phyloP scores from a whole-genome alignment of 2,888 invertebrate genomes.

The Sphecodes monilicornis region DNA sequence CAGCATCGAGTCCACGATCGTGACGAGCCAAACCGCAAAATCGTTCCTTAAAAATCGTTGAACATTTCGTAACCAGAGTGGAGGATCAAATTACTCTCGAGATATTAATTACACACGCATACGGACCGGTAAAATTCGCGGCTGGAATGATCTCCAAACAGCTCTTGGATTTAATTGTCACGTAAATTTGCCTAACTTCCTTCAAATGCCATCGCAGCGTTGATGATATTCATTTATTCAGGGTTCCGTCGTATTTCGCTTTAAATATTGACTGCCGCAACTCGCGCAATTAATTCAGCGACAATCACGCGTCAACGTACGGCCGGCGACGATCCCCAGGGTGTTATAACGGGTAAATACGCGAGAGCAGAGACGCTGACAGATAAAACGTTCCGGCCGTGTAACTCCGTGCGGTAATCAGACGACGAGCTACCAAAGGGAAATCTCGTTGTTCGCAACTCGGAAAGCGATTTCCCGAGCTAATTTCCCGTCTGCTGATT shows the following conservation, averaged over 20 bases:
- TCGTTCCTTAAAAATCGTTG: background rate
- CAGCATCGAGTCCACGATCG: too few relatives aligned
- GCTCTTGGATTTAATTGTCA: slow-evolving; percentile 28
- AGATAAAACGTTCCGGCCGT: slow-evolving; percentile 35
- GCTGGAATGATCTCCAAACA: background rate
- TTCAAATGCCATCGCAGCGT: background rate
- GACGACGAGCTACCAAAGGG: slow-evolving; percentile 18
- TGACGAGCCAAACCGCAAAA: background rate
- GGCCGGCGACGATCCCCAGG: slow-evolving; percentile 10
- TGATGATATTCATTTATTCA: slow-evolving; percentile 28
- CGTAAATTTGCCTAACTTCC: slow-evolving; percentile 30
- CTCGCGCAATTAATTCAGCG: slow-evolving; percentile 37
- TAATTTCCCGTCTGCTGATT: slow-evolving; percentile 56
- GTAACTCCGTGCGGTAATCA: slow-evolving; percentile 25
- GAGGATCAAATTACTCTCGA: background rate
- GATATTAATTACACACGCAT: background rate
- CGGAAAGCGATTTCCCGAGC: slow-evolving; percentile 52
- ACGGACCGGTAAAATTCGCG: background rate
- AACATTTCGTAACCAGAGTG: background rate
- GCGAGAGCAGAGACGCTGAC: background rate
- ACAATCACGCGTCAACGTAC: slow-evolving; percentile 20
- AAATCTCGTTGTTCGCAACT: slow-evolving; percentile 41
- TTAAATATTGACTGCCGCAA: slow-evolving; percentile 38
- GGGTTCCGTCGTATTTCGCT: slow-evolving; percentile 16
- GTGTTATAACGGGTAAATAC: slow-evolving; percentile 37